phyloP scores from a whole-genome alignment of 2,888 invertebrate genomes.

The Sarcophaga rosellei region DNA sequence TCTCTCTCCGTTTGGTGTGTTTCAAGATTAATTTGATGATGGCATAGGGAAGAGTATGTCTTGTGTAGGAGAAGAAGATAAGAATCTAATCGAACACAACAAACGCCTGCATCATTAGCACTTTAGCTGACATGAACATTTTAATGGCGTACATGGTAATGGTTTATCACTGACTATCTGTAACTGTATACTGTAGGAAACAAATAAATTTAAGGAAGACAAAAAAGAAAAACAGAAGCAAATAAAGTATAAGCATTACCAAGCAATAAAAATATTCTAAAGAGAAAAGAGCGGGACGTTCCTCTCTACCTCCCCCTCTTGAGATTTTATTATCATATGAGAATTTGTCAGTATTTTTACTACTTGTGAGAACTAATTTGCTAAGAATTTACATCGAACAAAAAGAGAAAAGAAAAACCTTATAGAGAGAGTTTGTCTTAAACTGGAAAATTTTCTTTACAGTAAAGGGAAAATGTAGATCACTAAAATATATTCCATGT shows the following conservation, averaged over 20 bases:
- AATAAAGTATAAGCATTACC: no score
- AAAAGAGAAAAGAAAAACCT: background rate
- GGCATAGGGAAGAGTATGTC: background rate
- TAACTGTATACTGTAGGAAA: background rate
- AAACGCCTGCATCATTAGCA: constrained; percentile 66
- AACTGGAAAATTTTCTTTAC: background rate
- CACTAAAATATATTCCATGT: background rate
- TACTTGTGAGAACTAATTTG: constrained; percentile 50
- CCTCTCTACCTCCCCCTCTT: no score
- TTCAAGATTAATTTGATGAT: no score
- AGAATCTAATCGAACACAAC: constrained; percentile 25
- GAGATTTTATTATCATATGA: background rate
- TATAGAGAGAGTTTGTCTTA: background rate
- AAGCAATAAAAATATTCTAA: background rate
- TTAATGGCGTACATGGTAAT: constrained; percentile 17
- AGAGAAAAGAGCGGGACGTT: background rate
- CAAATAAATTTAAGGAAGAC: background rate
- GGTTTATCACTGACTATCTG: background rate
- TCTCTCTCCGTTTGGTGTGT: no score
- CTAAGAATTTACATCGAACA: constrained; percentile 27
- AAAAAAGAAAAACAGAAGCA: background rate
- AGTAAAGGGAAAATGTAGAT: background rate
- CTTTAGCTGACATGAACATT: constrained; percentile 64
- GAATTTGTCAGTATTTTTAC: constrained; percentile 30
- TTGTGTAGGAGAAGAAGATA: constrained; percentile 1